Evolutionary conservation across 2,888 invertebrate genomes (phyloP).

Genomic region (Stenodema calcarata): DNA sequence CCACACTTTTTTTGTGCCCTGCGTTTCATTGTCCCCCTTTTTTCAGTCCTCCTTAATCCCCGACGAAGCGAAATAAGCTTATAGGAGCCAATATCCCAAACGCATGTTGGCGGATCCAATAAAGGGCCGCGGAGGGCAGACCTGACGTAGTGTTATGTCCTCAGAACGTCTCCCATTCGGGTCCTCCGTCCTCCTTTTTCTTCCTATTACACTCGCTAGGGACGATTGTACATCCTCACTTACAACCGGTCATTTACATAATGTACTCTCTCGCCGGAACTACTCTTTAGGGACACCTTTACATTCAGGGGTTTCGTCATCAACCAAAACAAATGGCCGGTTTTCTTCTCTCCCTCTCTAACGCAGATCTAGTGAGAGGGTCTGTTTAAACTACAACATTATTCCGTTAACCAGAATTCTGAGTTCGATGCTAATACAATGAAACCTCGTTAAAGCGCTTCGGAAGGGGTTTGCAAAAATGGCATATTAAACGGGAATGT

Average conservation of each 20-base stretch:
- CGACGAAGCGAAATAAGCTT: constrained; percentile 30
- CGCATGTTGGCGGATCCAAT: constrained; percentile 33
- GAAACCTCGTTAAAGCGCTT: no score
- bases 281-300: constrained; percentile 51
- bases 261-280: constrained; percentile 46
- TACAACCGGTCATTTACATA: constrained; percentile 50
- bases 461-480: no score
- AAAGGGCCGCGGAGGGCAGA: not conserved
- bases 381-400: no score
- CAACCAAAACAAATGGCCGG: not conserved
- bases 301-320: constrained; percentile 7
- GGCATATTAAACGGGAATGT: no score
- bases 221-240: constrained; percentile 49
- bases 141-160: constrained; percentile 42
- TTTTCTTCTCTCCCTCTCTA: not conserved
- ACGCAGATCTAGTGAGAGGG: not conserved
- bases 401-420: no score
- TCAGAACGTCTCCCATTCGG: not conserved
- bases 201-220: constrained; percentile 8
- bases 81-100: constrained; percentile 36
- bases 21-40: not conserved
- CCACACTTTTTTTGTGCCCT: not conserved
- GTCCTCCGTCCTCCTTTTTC: not conserved
- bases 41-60: not conserved
- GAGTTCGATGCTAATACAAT: no score